phyloP scores from a whole-genome alignment of 2,113 vertebrate genomes.

The Channa argus region DNA sequence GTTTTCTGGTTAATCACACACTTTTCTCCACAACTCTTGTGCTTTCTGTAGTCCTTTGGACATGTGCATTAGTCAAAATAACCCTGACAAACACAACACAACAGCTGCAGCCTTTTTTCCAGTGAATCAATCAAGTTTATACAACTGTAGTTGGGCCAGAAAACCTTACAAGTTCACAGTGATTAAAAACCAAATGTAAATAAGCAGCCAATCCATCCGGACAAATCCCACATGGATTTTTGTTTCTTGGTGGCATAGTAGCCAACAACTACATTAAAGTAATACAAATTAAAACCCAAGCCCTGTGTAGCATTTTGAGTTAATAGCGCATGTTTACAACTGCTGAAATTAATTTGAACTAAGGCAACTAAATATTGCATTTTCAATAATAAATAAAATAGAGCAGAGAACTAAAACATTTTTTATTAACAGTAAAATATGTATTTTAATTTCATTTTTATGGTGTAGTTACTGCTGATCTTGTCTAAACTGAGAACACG shows the following conservation, averaged over 20 bases:
- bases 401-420: neutral
- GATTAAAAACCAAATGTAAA: no score
- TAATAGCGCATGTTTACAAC: conserved; percentile 41
- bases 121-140: no score
- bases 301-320: conserved; percentile 30
- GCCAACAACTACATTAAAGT: conserved; percentile 21
- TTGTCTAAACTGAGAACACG: conserved; percentile 7
- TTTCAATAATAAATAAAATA: conserved; percentile 15
- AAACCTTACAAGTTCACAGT: no score
- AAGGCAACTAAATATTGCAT: neutral
- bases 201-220: no score
- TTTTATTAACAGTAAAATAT: conserved; percentile 7
- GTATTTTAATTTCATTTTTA: conserved; percentile 27
- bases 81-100: no score
- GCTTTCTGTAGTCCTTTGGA: neutral
- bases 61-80: no score
- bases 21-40: no score
- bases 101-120: no score
- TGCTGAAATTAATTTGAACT: conserved; percentile 14
- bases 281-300: conserved; percentile 24
- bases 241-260: conserved; percentile 12
- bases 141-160: no score
- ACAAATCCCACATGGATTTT: conserved; percentile 5
- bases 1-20: conserved; percentile 7
- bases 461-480: conserved; percentile 1